Conservation (phyloP, 1,140 invertebrate species). For the Aleiodes sp. region DNA sequence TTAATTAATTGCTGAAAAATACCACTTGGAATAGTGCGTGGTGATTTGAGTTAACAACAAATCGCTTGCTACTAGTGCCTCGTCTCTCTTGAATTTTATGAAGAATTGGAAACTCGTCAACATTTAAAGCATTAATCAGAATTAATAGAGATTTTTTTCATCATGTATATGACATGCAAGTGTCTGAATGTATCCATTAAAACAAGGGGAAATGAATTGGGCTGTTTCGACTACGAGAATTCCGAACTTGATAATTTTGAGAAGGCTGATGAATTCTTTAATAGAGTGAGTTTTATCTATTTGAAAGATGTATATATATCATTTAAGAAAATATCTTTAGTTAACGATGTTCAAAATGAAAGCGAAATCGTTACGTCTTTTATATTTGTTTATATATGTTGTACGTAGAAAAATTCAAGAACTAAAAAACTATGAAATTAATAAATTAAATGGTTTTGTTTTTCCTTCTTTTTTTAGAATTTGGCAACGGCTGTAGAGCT, state of each 20-base stretch:
- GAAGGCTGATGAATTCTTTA: conserved; percentile 59
- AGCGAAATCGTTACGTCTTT: no score
- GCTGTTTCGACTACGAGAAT: conserved; percentile 52
- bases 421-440: neutral
- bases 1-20: no score
- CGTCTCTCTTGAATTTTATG: no score
- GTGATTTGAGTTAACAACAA: no score
- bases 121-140: neutral
- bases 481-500: conserved; percentile 58
- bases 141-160: neutral
- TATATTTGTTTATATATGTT: no score
- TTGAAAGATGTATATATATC: neutral
- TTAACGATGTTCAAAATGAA: no score
- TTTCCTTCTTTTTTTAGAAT: conserved; percentile 46
- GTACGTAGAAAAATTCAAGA: no score
- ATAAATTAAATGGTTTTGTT: neutral
- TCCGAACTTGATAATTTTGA: conserved; percentile 57
- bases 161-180: conserved; percentile 61
- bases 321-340: neutral
- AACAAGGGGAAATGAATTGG: conserved; percentile 55
- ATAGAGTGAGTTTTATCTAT: conserved; percentile 48
- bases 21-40: no score
- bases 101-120: no score
- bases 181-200: conserved; percentile 67
- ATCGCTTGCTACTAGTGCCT: no score